Base-by-base conservation (phyloP, 2,888 invertebrate species). In the Pimpla rufipes region DNA sequence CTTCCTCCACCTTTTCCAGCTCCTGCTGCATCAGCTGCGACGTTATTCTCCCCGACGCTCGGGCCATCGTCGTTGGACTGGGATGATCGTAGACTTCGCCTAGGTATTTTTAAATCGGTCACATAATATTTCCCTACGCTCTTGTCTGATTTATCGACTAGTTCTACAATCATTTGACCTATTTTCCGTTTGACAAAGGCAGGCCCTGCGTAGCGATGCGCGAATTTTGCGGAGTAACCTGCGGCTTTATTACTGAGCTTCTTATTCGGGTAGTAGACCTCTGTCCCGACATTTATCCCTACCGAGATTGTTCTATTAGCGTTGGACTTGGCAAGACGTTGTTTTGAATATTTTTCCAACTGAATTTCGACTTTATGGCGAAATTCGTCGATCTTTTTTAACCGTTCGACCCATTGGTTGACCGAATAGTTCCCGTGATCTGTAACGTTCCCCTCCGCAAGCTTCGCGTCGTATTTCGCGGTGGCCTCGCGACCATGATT, bases 161-260 rank as follows among this genome's bases (percentile, higher is more conserved):
- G 62, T 68, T 80, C 83, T n/a, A 73, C 83, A 13, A 66, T 71
- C 73, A 80, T 77, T n/a, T 80, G 80, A 16, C 73, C 80, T 11
- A 80, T 37, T 18, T 35, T 23, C 35, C 71, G 62, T 4, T 52
- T 50, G n/a, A 79, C 79, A 16, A 23, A n/a, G 0, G 78, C 78
- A 2, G 78, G 70, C n/a, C 78, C 78, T 11, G 70, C 8, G n/a
- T 57, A 78, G 8, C 40, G 23, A 55, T 68, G 68, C 1, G 50
- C 77, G 1, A 68, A 45, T 45, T 67, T 78, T 40, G 64, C 35
- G 21, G 47, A 47, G 29, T 47, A 70, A n/a, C 50, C 50, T 11
- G 50, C 37, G 6, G 16, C 35, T 62, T 62, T 62, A 10, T 55
- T 35, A n/a, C 23, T 62, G 8, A 62, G 18, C 10, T 62, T 62